A percentile compares a stretch with the other conserved stretches of the same genome.
phyloP scores from a whole-genome alignment of 1,140 invertebrate species.

The Leptinotarsa defecta region DNA sequence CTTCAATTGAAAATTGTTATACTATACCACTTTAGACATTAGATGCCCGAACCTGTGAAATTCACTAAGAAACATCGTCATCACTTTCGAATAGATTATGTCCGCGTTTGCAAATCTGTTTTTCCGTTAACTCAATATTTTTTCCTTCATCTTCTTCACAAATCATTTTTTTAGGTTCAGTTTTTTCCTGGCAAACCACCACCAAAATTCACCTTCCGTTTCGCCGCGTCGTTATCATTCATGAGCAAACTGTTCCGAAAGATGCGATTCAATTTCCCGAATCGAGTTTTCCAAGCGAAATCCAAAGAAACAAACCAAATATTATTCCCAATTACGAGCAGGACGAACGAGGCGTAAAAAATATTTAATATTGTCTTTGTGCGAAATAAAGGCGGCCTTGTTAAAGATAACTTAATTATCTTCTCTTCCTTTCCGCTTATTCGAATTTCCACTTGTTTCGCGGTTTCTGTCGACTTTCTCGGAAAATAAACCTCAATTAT shows the following conservation, averaged over 20 bases:
- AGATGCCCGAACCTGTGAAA: no score
- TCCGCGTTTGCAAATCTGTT: no score
- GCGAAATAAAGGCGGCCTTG: constrained; percentile 50
- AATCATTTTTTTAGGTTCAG: no score
- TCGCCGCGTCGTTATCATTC: no score
- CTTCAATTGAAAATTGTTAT: no score
- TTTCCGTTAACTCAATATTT: no score
- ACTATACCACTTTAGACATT: no score
- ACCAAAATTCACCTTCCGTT: no score
- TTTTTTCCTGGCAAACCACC: no score
- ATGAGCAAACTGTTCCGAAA: neutral
- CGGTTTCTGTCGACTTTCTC: constrained; percentile 28
- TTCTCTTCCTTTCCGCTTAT: constrained; percentile 13
- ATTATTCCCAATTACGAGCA: constrained; percentile 40
- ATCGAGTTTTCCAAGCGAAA: neutral
- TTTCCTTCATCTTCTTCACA: no score
- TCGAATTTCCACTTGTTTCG: constrained; percentile 20
- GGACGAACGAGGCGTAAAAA: constrained; percentile 47
- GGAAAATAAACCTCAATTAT: constrained; percentile 18
- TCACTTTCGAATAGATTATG: no score
- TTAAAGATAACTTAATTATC: constrained; percentile 50
- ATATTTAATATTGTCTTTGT: constrained; percentile 51
- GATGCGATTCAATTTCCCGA: neutral
- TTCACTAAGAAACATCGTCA: no score
- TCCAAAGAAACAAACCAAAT: constrained; percentile 46